Base-by-base conservation (phyloP, 30 jellyfish, hydroid and myxozoan species). In the Hydra vulgaris region DNA sequence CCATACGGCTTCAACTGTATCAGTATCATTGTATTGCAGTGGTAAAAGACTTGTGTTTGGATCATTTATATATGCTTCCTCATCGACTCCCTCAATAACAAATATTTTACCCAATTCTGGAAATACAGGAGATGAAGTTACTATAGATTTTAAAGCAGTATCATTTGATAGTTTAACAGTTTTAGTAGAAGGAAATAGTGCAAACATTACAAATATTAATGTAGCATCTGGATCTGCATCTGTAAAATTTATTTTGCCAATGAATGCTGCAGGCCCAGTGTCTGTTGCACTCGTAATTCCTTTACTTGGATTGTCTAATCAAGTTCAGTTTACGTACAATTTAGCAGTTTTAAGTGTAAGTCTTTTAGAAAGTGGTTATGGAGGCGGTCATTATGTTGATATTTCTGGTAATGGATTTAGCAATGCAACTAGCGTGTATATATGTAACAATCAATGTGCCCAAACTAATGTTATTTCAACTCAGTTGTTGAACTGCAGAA, bases 351-450 rank as follows among this genome's bases (percentile, higher is more conserved):
- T 74, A 0, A 73, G 74, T n/a, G 25, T 82, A 19, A 77, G 80
- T 15, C 89, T 96, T 0, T 55, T 25, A 66, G 89, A 85, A 53
- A 85, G 96, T 21, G 95, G 99, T 15, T 87, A 66, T 72, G 96
- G 99, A 20, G 99, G 99, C 21, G 99, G 99, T 0, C 61, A 83
- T 19, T 73, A 73, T 24, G 66, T 94, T 21, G 81, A 88, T 0
- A 1, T 94, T 56, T 19, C 80, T 23, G 99, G 99, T 8, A 67
- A 54, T 76, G 95, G 99, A 8, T 94, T 84, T 82, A 77, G 88
- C 54, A 75, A 77, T 19, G 54, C 27, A 56, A 87, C 83, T 79
- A 74, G 79, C 1, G 89, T 88, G 22, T 17, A 81, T 22, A 80
- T 91, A 16, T 91, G 98, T 74, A 86, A 81, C 61, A 69, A 66